A percentile compares a stretch with the other conserved stretches of the same genome.
phyloP scores from a whole-genome alignment of 2,797 vertebrate genomes.

The Xenopus petersii region DNA sequence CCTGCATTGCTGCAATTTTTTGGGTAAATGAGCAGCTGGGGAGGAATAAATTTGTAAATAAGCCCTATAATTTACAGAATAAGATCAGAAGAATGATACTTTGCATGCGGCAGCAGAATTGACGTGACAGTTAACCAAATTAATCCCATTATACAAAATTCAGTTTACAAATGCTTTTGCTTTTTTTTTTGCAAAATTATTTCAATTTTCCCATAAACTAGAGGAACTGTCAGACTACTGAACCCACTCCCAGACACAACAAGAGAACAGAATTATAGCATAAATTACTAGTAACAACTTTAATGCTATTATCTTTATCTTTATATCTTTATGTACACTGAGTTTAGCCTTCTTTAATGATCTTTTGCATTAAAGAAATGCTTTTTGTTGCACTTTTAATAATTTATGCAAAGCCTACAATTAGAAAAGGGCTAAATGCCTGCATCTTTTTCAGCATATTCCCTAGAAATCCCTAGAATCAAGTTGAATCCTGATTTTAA shows the following conservation, averaged over 20 bases:
- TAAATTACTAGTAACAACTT: slow-evolving; percentile 66
- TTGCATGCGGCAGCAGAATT: slow-evolving; percentile 67
- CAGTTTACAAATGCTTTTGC: slow-evolving; percentile 72
- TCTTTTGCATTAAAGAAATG: slow-evolving; percentile 40
- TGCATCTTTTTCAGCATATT: no score
- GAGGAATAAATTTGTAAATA: no score
- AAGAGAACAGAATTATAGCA: slow-evolving; percentile 19
- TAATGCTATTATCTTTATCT: slow-evolving; percentile 65
- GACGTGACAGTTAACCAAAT: slow-evolving; percentile 75
- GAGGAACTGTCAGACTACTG: slow-evolving; percentile 67
- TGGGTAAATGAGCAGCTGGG: no score
- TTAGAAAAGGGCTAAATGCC: no score
- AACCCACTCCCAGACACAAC: slow-evolving; percentile 46
- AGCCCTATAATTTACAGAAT: no score
- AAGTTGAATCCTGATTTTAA: no score
- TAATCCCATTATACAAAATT: slow-evolving; percentile 79
- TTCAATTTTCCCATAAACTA: slow-evolving; percentile 71
- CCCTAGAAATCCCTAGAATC: no score
- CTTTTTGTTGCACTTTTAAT: no score
- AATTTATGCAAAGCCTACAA: no score
- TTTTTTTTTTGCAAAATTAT: slow-evolving; percentile 66
- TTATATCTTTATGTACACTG: slow-evolving; percentile 59
- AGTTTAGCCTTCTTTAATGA: slow-evolving; percentile 54
- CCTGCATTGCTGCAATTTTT: no score
- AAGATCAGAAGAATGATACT: slow-evolving; percentile 52